Base-by-base conservation (phyloP, 2,113 vertebrate species). In the Nothoprocta perdicaria region DNA sequence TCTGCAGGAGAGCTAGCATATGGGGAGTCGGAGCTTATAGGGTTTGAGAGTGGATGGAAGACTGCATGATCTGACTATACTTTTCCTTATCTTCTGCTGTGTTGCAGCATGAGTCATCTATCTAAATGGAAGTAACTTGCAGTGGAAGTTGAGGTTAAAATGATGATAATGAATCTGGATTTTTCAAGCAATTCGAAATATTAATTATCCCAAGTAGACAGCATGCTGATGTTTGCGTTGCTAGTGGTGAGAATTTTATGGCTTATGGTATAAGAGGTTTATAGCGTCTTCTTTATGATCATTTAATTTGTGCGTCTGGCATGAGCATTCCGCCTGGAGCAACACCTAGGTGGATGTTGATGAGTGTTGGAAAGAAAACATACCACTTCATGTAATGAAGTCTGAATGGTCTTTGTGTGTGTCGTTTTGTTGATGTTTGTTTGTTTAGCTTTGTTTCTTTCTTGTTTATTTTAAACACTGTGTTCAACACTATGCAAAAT, bases 81-180 rank as follows among this genome's bases (percentile, higher is more conserved):
- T 81, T 77, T 66, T 6, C 76, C 40, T 48, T 48, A 22, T 48
- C 10, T 57, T 85, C 53, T 90, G 50, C 60, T 17, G 8, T 50
- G 24, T 90, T 93, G 43, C 22, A 14, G 4, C 38, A 10, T 57
- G 50, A 92, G 48, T 73, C 48, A 63, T 63, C 19, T 67, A 3
- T 75, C n/a, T 71, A 87, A 60, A 74, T 85, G 19, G 38, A 74
- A 27, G 46, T 90, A 81, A 90, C 76, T 79, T 87, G 31, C 74
- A 76, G 29, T 75, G 52, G 53, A 92, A 67, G 31, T 24, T 88
- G 24, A 5, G 9, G 29, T 16, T 88, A 69, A 92, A 95, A 85
- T 3, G 3, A 12, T 73, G 38, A 46, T 10, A 14, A 69, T 77
- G 63, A 86, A 71, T 72, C 65, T 82, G 46, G 31, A 50, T 58